Conservation (phyloP, 2,797 vertebrate species). For the Pseudocheirus occidentalis region DNA sequence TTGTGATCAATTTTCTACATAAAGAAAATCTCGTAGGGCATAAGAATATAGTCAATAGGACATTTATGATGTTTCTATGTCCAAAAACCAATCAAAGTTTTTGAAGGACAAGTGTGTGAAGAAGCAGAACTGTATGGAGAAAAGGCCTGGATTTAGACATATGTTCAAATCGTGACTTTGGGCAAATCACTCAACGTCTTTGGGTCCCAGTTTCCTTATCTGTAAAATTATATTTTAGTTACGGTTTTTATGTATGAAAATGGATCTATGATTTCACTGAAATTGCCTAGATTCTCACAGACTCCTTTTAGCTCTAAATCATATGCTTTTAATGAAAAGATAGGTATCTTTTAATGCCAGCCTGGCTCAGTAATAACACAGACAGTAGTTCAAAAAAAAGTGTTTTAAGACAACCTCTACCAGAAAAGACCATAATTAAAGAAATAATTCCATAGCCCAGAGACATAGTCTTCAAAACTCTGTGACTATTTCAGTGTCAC, state of each 20-base stretch:
- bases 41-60: constrained; percentile 41
- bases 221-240: neutral
- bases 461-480: constrained; percentile 41
- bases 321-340: constrained; percentile 43
- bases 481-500: constrained; percentile 40
- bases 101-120: constrained; percentile 20
- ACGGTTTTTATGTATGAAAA: neutral
- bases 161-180: neutral
- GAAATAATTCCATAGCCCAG: constrained; percentile 59
- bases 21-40: constrained; percentile 20
- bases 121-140: neutral
- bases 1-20: constrained; percentile 52
- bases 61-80: neutral
- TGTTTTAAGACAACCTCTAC: constrained; percentile 70
- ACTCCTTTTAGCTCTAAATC: neutral
- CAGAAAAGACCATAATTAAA: constrained; percentile 64
- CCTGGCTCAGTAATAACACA: constrained; percentile 77
- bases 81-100: neutral
- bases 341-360: constrained; percentile 62
- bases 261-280: neutral
- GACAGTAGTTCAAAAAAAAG: constrained; percentile 78
- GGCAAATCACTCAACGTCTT: neutral
- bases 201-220: neutral
- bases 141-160: neutral
- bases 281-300: neutral